Percentiles rank a stretch among this genome's conserved stretches.
These are phyloP conservation scores for Leptothorax acervorum DNA, from an alignment of 2,888 invertebrate genomes.

Conservation along the genomic window DNA sequence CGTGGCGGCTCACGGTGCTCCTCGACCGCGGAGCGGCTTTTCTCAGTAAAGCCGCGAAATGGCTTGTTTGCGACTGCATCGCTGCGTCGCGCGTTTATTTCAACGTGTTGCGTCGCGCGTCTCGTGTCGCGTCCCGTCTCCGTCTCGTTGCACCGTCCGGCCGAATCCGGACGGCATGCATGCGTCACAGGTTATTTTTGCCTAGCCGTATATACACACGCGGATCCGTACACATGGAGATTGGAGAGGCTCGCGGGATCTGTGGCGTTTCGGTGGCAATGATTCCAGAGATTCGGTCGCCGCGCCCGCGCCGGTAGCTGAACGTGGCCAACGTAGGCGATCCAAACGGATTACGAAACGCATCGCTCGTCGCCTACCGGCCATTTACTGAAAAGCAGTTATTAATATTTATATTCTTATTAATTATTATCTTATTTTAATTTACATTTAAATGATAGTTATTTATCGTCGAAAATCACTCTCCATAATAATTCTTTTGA, in stretches of 20 bases:
- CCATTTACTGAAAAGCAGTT: background rate
- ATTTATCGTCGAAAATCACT: background rate
- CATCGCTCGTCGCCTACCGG: background rate
- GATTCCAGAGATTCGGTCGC: constrained; percentile 39
- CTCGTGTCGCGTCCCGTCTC: constrained; percentile 24
- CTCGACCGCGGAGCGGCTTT: constrained; percentile 31
- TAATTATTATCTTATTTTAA: background rate
- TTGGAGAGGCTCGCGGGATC: constrained; percentile 1
- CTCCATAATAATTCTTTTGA: background rate
- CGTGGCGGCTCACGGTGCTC: background rate
- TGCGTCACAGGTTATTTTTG: constrained; percentile 84
- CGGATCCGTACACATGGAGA: constrained; percentile 46
- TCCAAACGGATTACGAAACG: constrained; percentile 15
- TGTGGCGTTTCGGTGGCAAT: constrained; percentile 42
- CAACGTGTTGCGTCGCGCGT: constrained; percentile 69
- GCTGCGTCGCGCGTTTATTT: constrained; percentile 69
- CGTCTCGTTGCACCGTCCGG: constrained; percentile 68
- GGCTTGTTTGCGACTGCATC: constrained; percentile 68
- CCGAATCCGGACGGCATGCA: constrained; percentile 77
- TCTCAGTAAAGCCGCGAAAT: constrained; percentile 57
- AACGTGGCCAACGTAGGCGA: constrained; percentile 19
- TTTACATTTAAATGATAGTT: background rate
- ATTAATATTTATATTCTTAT: background rate
- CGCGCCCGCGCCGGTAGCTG: background rate
- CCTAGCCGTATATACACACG: constrained; percentile 59